These are phyloP conservation scores for Choristoneura rosaceana DNA, from an alignment of 2,888 invertebrate genomes.

Conservation along the genomic window DNA sequence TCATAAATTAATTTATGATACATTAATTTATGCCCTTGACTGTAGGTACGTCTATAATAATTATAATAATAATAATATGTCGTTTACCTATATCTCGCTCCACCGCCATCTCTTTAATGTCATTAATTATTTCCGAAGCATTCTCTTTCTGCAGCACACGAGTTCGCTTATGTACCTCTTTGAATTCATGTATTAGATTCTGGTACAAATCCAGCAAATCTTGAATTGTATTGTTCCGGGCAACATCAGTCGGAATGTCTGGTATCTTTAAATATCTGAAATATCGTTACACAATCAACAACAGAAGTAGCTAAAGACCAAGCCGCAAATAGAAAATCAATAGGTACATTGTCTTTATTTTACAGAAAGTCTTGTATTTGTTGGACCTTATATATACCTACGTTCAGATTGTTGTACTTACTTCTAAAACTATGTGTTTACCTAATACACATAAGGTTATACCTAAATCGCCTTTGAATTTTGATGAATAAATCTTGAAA, in stretches of 20 bases:
- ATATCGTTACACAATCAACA: neutral
- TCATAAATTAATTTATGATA: no score
- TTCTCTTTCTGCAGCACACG: slow-evolving; percentile 87
- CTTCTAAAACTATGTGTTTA: neutral
- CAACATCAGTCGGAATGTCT: slow-evolving; percentile 90
- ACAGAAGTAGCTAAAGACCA: neutral
- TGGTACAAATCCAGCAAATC: slow-evolving; percentile 90
- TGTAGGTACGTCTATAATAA: no score
- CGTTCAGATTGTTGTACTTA: no score
- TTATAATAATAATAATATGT: neutral
- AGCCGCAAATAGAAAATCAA: neutral
- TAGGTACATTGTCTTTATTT: neutral
- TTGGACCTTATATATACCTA: neutral
- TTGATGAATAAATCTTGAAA: neutral
- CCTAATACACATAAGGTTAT: no score
- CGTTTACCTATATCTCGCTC: slow-evolving; percentile 91
- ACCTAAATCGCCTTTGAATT: neutral
- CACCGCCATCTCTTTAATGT: slow-evolving; percentile 94
- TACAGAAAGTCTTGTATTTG: neutral
- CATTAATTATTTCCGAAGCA: slow-evolving; percentile 92
- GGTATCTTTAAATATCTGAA: slow-evolving; percentile 83
- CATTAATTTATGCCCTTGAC: no score
- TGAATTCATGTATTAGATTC: slow-evolving; percentile 92
- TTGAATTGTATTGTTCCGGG: slow-evolving; percentile 90
- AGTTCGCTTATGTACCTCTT: slow-evolving; percentile 90